These are phyloP conservation scores for Columba livia DNA, from an alignment of 2,113 vertebrate genomes.

Conservation along the genomic window DNA sequence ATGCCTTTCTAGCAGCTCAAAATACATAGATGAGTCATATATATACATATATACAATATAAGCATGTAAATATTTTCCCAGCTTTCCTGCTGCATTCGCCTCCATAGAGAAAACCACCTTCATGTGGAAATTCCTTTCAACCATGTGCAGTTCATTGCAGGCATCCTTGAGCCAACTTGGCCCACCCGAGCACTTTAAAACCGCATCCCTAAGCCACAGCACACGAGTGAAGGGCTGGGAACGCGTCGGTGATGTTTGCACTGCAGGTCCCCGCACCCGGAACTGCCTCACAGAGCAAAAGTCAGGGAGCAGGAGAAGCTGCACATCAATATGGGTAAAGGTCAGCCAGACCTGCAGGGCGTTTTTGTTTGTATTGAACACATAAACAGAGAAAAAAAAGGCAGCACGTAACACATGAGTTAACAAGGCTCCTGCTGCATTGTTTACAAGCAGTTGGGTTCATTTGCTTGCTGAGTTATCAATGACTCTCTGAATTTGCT, in stretches of 20 bases:
- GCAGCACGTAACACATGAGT: neutral
- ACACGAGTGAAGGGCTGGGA: neutral
- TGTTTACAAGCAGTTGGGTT: neutral
- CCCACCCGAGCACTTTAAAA: neutral
- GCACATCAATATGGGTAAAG: neutral
- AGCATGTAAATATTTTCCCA: neutral
- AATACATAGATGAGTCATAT: neutral
- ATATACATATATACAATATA: neutral
- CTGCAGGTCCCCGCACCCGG: rapidly evolving
- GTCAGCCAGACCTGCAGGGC: neutral
- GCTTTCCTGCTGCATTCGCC: neutral
- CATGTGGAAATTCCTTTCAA: neutral
- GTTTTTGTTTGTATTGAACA: neutral
- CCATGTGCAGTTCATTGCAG: neutral
- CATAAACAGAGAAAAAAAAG: neutral
- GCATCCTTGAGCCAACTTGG: neutral
- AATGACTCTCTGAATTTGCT: neutral
- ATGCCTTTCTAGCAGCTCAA: neutral
- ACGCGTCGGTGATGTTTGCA: rapidly evolving
- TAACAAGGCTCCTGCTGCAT: neutral
- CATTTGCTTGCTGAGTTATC: neutral
- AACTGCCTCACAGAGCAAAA: neutral
- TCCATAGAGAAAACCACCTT: neutral
- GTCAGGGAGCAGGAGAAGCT: neutral
- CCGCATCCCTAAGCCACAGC: neutral